Evolutionary conservation across 1,140 invertebrate species (phyloP).

Genomic region (fruit fly (Drosophila melanogaster)): Release_6_plus_ISO1_MT NT_033779.5:11571001-11571500

Average conservation of each 20-base stretch:
- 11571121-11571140: constrained; percentile 48
- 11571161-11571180: constrained; percentile 23
- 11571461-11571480: constrained; percentile 39
- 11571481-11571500: constrained; percentile 48
- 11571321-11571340: constrained; percentile 72
- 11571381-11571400: constrained; percentile 30
- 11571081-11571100: constrained; percentile 68
- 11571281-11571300: neutral
- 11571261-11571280: constrained; percentile 24
- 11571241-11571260: constrained; percentile 74
- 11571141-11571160: constrained; percentile 19
- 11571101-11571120: constrained; percentile 12
- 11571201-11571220: constrained; percentile 83
- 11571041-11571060: constrained; percentile 83
- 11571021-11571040: constrained; percentile 80
- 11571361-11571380: neutral
- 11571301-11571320: constrained; percentile 39
- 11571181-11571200: constrained; percentile 82
- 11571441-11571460: constrained; percentile 17
- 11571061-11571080: constrained; percentile 74
- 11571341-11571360: constrained; percentile 6
- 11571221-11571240: constrained; percentile 84
- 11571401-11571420: neutral
- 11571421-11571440: constrained; percentile 23
- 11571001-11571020: constrained; percentile 7